Conservation (phyloP, 2,888 invertebrate species). For the Bellardia bayeri region DNA sequence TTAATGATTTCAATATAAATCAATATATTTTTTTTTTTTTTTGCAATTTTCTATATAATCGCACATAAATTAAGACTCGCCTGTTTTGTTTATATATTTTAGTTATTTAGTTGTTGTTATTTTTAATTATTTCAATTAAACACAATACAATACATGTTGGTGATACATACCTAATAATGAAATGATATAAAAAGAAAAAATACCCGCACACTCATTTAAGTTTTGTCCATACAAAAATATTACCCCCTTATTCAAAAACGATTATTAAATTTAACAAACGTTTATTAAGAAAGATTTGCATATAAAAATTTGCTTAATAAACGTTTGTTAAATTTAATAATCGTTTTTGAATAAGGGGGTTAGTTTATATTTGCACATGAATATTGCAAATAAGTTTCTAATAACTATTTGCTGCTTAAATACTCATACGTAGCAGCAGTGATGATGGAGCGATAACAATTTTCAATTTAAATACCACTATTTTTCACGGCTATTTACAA, state of each 20-base stretch:
- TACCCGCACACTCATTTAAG: neutral
- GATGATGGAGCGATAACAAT: neutral
- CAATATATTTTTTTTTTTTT: neutral
- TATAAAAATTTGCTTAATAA: no score
- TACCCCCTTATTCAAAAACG: no score
- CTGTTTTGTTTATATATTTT: slow-evolving; percentile 3
- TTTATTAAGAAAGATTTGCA: no score
- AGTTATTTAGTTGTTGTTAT: neutral
- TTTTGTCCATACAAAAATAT: neutral
- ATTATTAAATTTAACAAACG: no score
- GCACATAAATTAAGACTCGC: neutral
- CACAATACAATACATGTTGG: slow-evolving; percentile 15
- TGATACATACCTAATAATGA: slow-evolving; percentile 30
- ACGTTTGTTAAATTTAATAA: no score
- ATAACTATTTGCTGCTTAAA: neutral
- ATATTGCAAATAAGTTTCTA: slow-evolving; percentile 8
- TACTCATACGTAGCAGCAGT: neutral
- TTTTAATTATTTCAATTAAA: slow-evolving; percentile 39
- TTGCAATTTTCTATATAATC: neutral
- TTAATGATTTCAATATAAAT: slow-evolving; percentile 14
- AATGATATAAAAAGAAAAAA: neutral
- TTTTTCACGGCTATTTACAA: neutral
- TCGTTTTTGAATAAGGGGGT: no score
- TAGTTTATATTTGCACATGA: no score
- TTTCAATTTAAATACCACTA: neutral